Evolutionary conservation across 2,113 vertebrate species (phyloP), one percentile per base, ranked within the genome.

Genomic region (Amblyornis subalaris): DNA sequence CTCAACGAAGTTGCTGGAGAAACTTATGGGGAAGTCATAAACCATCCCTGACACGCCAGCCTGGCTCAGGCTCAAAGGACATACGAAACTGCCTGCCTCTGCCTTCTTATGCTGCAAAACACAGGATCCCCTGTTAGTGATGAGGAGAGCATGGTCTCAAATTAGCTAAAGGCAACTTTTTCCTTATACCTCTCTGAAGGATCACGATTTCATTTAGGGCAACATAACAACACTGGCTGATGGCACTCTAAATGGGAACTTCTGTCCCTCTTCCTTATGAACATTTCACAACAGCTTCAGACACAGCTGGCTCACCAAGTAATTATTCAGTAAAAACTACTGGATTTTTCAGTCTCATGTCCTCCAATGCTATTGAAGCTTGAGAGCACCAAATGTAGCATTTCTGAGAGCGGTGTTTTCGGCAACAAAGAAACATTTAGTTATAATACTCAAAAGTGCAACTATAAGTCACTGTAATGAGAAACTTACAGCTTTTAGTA

Each of bases 21-120:
- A 83, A 75, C 70, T 48, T 64, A 67, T 0, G 2, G 50, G 28
- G 23, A 89, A 89, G 48, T 10, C 48, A 82, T 55, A 95, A 89
- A 74, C 28, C n/a, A 36, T 6, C 8, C 3, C 9, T 26, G 47
- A 76, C 26, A 74, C 21, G 66, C 24, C 35, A 88, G 64, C 35
- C 48, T 44, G 29, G 45, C 50, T 82, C 47, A 72, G 54, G 73
- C 50, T 40, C 2, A 2, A 47, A 60, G 36, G 31, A 47, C 23
- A 53, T 7, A 50, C 0, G 0, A 53, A 85, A n/a, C 6, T 10
- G 18, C 33, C 33, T 29, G 42, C 18, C 14, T 80, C 73, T 2
- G 4, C n/a, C 54, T 40, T 82, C 8, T 40, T 19, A 28, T 1
- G 0, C 65, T 26, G 55, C 42, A 69, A 48, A 1, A 25, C 35